Base-by-base conservation (phyloP, 1,140 invertebrate genomes). In the Goniozus legneri region DNA sequence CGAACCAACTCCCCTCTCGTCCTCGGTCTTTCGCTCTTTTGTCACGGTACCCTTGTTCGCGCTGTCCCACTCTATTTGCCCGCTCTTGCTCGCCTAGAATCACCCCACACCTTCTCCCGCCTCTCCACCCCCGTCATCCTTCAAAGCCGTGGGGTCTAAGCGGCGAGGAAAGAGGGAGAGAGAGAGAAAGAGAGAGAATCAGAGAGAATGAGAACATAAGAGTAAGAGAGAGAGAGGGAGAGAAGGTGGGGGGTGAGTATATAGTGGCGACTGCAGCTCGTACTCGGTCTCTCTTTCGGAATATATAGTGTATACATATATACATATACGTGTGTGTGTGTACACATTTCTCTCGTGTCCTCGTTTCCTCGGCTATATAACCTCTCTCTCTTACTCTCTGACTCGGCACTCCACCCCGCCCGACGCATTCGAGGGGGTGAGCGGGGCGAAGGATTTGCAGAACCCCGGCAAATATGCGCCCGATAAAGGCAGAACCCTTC, bases 1-100 rank as follows among this genome's bases (percentile, higher is more conserved):
- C 35, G 44, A 48, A 47, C 49, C 39, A 43, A 47, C 52, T 47
- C 47, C 50, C 35, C 45, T 33, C 42, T 47, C 32, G 44, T 52
- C 45, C 40, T 49, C 42, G 56, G 52, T 61, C 62, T 58, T 59
- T 58, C 64, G 64, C 61, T 68, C 71, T 69, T 75, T 75, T 75
- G 73, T 75, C 73, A 65, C 61, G 57, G 57, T 66, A 65, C 69
- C 69, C 70, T 71, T 69, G 67, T 69, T 68, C 71, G 62, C 63
- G 63, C 68, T 70, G 63, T 70, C 70, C 64, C 68, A 65, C 68
- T 69, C 62, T 65, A 62, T 68, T 70, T 71, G 58, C 63, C 65
- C 56, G 56, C 57, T 38, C 50, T 55, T 8, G 22, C 38, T 33
- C 51, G 37, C 27, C 44, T 43, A 51, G 52, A 57, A 58, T 57